These are phyloP conservation scores for Parnassius orleans DNA, from an alignment of 2,888 invertebrate genomes.

Conservation along the genomic window DNA sequence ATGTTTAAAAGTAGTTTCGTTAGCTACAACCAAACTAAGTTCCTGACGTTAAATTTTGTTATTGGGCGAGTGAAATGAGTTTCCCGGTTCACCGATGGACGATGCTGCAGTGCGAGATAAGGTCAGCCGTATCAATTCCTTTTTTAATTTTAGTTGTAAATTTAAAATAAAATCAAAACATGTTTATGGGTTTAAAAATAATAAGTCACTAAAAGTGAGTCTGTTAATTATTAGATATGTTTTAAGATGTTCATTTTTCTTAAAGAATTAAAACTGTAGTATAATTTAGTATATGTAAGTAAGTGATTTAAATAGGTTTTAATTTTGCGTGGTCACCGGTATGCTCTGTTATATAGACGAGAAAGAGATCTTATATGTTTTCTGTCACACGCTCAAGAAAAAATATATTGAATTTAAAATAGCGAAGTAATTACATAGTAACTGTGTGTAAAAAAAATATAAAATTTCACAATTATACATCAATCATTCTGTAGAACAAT, in stretches of 20 bases:
- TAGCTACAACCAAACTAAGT: not conserved
- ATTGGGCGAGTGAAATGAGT: conserved; percentile 56
- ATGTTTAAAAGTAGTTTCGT: not conserved
- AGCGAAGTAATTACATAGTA: no score
- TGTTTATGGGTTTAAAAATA: conserved; percentile 8
- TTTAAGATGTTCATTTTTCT: conserved; percentile 5
- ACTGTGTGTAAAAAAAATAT: no score
- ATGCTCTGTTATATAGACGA: no score
- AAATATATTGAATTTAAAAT: no score
- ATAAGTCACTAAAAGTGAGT: conserved; percentile 16
- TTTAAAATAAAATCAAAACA: conserved; percentile 1
- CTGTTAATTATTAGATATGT: conserved; percentile 18
- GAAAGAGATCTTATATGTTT: no score
- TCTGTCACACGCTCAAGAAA: no score
- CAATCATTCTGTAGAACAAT: no score
- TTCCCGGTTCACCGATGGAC: conserved; percentile 56
- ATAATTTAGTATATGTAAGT: not conserved
- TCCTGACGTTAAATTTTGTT: conserved; percentile 5
- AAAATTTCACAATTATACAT: no score
- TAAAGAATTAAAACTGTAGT: not conserved
- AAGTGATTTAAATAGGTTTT: not conserved
- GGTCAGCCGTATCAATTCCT: conserved; percentile 77
- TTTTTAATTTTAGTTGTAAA: conserved; percentile 44
- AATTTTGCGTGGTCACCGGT: no score
- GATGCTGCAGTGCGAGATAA: conserved; percentile 64